Evolutionary conservation across 2,797 vertebrate species (phyloP).

Genomic region (Psittacula echo): DNA sequence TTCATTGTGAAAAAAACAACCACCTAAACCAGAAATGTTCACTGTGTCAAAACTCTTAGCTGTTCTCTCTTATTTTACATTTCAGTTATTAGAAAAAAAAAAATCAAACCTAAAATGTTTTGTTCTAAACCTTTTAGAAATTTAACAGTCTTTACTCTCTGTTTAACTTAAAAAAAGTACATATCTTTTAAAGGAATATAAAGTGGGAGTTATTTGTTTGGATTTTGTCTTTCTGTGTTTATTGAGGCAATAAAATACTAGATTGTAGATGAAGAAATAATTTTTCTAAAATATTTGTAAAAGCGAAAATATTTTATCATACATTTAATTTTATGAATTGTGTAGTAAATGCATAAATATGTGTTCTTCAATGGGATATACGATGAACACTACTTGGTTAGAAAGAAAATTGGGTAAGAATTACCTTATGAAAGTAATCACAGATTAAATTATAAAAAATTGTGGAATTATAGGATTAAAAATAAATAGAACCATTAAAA

Average conservation of each 20-base stretch:
- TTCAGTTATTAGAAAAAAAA: not conserved
- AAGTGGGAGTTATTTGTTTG: fast-evolving
- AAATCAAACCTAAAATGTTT: fast-evolving
- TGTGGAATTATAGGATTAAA: not conserved
- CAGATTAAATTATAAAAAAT: not conserved
- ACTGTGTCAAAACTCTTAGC: not conserved
- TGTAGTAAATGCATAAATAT: not conserved
- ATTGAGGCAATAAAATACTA: not conserved
- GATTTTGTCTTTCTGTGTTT: not conserved
- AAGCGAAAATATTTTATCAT: not conserved
- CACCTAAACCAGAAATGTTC: not conserved
- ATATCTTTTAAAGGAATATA: not conserved
- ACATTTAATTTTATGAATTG: not conserved
- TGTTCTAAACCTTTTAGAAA: not conserved
- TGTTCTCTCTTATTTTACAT: not conserved
- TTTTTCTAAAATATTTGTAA: not conserved
- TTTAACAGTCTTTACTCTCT: not conserved
- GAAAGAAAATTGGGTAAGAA: not conserved
- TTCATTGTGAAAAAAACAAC: not conserved
- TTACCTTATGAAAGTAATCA: not conserved
- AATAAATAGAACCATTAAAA: not conserved
- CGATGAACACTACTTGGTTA: fast-evolving
- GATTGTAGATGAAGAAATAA: not conserved
- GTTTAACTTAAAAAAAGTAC: not conserved
- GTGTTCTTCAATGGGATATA: not conserved